Evolutionary conservation across 2,888 invertebrate species (phyloP).

Genomic region (Tachina fera): DNA sequence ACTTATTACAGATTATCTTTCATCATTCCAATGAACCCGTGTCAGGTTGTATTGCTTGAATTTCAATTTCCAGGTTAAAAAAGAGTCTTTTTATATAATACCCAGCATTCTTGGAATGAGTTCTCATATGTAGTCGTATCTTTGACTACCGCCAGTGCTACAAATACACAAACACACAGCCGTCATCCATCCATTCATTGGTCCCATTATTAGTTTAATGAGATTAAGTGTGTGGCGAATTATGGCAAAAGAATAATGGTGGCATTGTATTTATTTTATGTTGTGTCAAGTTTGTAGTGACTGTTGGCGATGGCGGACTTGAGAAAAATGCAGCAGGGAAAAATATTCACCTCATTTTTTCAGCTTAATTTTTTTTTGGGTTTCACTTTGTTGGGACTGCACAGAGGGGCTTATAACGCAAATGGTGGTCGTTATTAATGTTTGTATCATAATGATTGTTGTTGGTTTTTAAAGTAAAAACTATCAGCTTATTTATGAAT

Average conservation of each 20-base stretch:
- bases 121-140: constrained; percentile 35
- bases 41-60: constrained; percentile 53
- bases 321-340: constrained; percentile 15
- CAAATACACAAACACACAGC: constrained; percentile 31
- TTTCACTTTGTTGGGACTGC: constrained; percentile 7
- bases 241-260: constrained; percentile 72
- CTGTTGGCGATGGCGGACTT: constrained; percentile 36
- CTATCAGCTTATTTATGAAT: constrained; percentile 64
- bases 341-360: constrained; percentile 19
- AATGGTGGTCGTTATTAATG: constrained; percentile 66
- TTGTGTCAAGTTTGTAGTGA: constrained; percentile 55
- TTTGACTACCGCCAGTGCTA: constrained; percentile 12
- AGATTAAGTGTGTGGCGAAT: constrained; percentile 76
- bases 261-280: constrained; percentile 58
- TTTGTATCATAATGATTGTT: constrained; percentile 55
- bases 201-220: constrained; percentile 74
- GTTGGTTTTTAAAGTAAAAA: constrained; percentile 41
- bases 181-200: constrained; percentile 38
- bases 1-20: constrained; percentile 74
- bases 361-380: constrained; percentile 30
- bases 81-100: not conserved
- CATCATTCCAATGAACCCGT: constrained; percentile 61
- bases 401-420: constrained; percentile 56
- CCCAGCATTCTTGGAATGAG: constrained; percentile 10
- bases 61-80: constrained; percentile 23